Percentiles rank a stretch among this genome's conserved stretches.
These are phyloP conservation scores for Phocides pigmalion DNA, from an alignment of 1,140 invertebrate species.

Conservation along the genomic window DNA sequence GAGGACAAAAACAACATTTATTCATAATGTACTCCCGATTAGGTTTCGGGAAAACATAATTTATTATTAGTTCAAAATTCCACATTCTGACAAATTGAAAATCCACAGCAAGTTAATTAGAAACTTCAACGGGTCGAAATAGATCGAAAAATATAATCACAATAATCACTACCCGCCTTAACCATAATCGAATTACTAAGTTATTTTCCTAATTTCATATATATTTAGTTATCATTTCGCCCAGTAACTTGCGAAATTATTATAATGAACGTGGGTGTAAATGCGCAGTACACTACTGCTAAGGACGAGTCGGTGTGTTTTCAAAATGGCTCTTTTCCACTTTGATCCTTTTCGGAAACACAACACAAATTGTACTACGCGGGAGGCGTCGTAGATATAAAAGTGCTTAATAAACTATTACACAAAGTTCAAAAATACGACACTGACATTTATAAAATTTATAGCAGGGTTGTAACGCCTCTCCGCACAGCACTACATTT, in stretches of 20 bases:
- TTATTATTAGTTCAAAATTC: conserved; percentile 79
- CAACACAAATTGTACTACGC: conserved; percentile 85
- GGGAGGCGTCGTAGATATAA: conserved; percentile 44
- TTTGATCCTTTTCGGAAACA: conserved; percentile 87
- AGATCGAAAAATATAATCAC: conserved; percentile 73
- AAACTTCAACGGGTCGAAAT: conserved; percentile 67
- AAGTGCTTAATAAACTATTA: conserved; percentile 41
- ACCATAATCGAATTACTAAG: conserved; percentile 59
- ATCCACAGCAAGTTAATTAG: conserved; percentile 68
- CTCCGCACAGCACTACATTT: conserved; percentile 60
- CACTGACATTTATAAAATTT: conserved; percentile 47
- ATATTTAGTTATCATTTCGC: conserved; percentile 59
- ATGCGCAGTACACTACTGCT: conserved; percentile 78
- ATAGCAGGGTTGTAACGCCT: conserved; percentile 40
- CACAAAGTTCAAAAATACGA: conserved; percentile 56
- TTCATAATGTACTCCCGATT: conserved; percentile 51
- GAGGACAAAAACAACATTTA: conserved; percentile 53
- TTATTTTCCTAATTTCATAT: conserved; percentile 64
- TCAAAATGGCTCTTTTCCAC: conserved; percentile 89
- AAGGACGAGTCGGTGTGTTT: conserved; percentile 86
- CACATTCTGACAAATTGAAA: conserved; percentile 77
- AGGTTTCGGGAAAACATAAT: conserved; percentile 62
- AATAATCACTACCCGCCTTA: conserved; percentile 66
- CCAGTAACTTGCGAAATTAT: conserved; percentile 57
- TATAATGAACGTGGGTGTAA: conserved; percentile 49